A percentile compares a stretch with the other conserved stretches of the same genome.
These are phyloP conservation scores for Tiphia femorata DNA, from an alignment of 2,888 invertebrate species.

Conservation along the genomic window DNA sequence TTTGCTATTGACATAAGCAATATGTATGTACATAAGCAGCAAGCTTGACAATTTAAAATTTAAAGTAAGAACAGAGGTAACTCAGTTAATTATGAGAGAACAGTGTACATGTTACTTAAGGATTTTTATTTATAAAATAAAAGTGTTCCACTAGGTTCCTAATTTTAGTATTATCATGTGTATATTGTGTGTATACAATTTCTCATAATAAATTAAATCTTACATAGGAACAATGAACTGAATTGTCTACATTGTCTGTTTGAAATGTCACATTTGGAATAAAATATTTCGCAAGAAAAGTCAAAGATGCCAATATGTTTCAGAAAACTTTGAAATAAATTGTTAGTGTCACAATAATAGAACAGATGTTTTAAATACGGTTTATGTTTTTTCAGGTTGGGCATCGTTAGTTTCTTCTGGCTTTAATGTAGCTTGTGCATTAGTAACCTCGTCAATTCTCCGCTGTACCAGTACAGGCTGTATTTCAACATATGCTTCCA, in stretches of 20 bases:
- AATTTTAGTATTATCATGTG: conserved; percentile 45
- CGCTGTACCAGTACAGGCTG: conserved; percentile 72
- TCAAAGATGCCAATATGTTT: too few species aligned
- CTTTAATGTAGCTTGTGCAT: conserved; percentile 42
- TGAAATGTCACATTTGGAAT: too few species aligned
- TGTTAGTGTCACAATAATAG: too few species aligned
- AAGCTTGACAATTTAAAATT: neutral
- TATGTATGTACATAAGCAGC: too few species aligned
- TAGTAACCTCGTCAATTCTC: conserved; percentile 70
- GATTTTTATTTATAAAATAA: too few species aligned
- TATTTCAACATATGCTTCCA: conserved; percentile 74
- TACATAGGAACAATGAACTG: conserved; percentile 28
- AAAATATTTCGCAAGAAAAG: too few species aligned
- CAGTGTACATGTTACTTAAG: conserved; percentile 30
- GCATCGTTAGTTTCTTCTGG: too few species aligned
- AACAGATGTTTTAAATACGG: neutral
- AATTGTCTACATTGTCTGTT: neutral
- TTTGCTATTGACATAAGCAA: too few species aligned
- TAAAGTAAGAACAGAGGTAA: neutral
- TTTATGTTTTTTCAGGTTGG: conserved; percentile 12
- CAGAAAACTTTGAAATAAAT: too few species aligned
- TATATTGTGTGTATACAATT: conserved; percentile 53
- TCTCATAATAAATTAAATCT: conserved; percentile 50
- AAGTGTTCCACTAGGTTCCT: conserved; percentile 33
- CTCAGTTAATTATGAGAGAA: neutral